Conservation (phyloP, 2,888 invertebrate species). For the Leptothorax acervorum region DNA sequence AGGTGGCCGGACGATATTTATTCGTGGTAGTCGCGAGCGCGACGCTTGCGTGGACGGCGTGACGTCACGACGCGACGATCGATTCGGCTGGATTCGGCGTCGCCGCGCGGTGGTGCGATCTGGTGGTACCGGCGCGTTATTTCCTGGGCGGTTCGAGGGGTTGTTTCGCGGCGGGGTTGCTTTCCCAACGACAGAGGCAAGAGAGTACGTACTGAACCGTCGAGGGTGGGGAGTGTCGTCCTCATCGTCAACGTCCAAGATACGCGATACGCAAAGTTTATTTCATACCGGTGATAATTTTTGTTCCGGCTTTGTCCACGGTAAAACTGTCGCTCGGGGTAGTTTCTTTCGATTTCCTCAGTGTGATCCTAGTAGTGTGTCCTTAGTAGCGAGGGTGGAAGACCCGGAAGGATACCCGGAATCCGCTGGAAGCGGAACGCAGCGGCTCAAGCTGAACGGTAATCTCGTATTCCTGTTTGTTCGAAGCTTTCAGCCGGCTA, state of each 20-base stretch:
- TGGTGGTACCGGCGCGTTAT: conserved; percentile 75
- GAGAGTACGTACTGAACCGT: conserved; percentile 62
- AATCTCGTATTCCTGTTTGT: conserved; percentile 35
- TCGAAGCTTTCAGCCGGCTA: not conserved
- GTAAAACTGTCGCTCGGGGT: not conserved
- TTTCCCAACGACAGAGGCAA: conserved; percentile 60
- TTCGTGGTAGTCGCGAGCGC: conserved; percentile 50
- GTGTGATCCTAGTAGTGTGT: conserved; percentile 34
- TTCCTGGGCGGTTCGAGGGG: conserved; percentile 74
- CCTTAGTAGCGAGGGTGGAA: conserved; percentile 29
- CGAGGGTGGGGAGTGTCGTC: conserved; percentile 68
- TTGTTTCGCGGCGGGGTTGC: conserved; percentile 70
- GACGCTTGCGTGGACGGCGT: conserved; percentile 71
- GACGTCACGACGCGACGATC: conserved; percentile 80
- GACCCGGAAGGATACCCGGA: conserved; percentile 19
- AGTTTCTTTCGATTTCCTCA: not conserved
- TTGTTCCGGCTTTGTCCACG: not conserved
- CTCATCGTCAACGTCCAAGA: conserved; percentile 37
- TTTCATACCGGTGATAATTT: not conserved
- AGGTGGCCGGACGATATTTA: conserved; percentile 51
- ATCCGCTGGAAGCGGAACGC: conserved; percentile 32
- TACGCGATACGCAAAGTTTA: not conserved
- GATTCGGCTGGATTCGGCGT: conserved; percentile 78
- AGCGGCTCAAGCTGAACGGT: conserved; percentile 42
- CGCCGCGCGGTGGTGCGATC: conserved; percentile 80